Conservation (phyloP, 1,140 invertebrate species). For the Heliothis subflexa region DNA sequence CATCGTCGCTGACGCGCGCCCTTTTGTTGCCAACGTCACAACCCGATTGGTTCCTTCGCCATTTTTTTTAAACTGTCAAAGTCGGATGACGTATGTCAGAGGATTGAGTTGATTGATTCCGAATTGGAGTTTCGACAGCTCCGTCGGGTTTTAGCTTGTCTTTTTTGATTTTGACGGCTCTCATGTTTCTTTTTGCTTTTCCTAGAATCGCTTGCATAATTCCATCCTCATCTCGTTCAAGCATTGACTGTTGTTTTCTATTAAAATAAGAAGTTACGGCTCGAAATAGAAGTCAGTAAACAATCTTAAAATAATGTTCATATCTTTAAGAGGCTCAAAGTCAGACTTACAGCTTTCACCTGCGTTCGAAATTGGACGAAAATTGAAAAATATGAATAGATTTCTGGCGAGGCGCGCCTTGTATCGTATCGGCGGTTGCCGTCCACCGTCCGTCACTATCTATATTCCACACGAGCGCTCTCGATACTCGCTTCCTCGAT, state of each 20-base stretch:
- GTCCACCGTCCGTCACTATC: constrained; percentile 80
- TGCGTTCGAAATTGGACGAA: constrained; percentile 54
- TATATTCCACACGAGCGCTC: constrained; percentile 79
- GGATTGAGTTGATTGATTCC: constrained; percentile 69
- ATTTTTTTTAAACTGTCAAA: constrained; percentile 78
- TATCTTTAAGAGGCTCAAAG: constrained; percentile 20
- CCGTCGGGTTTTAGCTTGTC: constrained; percentile 31
- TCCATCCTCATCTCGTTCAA: not conserved
- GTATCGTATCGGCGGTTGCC: constrained; percentile 64
- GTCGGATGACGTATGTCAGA: constrained; percentile 49
- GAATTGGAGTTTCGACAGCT: constrained; percentile 63
- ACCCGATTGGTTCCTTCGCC: constrained; percentile 78
- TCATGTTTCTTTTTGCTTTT: constrained; percentile 3
- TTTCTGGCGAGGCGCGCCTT: constrained; percentile 63
- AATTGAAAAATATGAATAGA: constrained; percentile 79
- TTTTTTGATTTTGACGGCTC: not conserved
- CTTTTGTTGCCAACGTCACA: constrained; percentile 79
- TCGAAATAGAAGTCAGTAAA: not conserved
- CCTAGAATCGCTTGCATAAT: not conserved
- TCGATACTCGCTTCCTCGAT: constrained; percentile 74
- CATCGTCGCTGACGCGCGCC: constrained; percentile 76
- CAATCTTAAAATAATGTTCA: not conserved
- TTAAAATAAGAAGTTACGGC: no score
- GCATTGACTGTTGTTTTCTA: not conserved
- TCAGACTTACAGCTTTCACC: constrained; percentile 22